Base-by-base conservation (phyloP, 2,797 vertebrate species). In the Eupleurogrammus muticus region DNA sequence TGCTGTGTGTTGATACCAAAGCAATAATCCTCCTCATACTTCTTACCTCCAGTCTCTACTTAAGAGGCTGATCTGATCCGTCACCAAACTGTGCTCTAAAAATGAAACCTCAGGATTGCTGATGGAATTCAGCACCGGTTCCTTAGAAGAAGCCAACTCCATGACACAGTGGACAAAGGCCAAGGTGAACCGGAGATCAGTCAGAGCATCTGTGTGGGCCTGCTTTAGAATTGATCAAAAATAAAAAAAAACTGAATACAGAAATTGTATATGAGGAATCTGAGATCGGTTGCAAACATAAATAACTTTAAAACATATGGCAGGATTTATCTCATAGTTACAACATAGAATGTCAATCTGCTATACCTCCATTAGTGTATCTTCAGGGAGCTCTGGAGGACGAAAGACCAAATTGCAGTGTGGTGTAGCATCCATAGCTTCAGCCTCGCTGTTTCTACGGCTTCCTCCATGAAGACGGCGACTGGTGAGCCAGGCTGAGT, bases 21-120 rank as follows among this genome's bases (percentile, higher is more conserved):
- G 6, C 50, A 19, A 56, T 40, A 49, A 42, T 34, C 19, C 54
- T 46, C 83, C 54, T 46, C 83, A 24, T 38, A 49, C 12, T n/a
- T 50, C 90, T 92, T 71, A 98, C 97, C 96, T 97, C 98, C 98
- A 99, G 76, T 99, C 97, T 66, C 82, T 89, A 91, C 96, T 99
- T 73, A 99, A 94, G 5, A 96, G 94, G 85, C 97, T 99, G 89
- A 99, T 99, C 92, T 98, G 98, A 92, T 99, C 97, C 0, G 97
- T 95, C 89, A 99, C 95, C 69, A 97, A 44, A 1, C 97, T 99
- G 91, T 98, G 96, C 89, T 97, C 95, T 63, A 96, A 94, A 88
- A 95, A 95, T 52, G 97, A 97, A 11, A 93, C 79, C 42, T 94
- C 94, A 0, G 94, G 91, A 40, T 66, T 77, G 53, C 86, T 81